phyloP scores from a whole-genome alignment of 2,113 vertebrate genomes.

The Crypturellus undulatus region DNA sequence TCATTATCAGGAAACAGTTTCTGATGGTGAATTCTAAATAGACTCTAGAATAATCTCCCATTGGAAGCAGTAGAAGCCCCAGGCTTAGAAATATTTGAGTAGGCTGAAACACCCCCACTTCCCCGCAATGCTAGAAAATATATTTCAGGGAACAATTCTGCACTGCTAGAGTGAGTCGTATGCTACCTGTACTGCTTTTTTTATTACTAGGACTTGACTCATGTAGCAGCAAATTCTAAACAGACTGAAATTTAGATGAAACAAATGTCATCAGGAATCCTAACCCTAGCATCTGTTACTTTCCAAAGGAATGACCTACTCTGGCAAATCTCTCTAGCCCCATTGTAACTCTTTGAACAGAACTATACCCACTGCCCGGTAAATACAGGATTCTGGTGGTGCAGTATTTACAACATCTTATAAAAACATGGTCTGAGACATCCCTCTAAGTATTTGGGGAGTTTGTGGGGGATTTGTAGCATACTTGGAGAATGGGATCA shows the following conservation, averaged over 20 bases:
- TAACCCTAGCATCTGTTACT: background rate
- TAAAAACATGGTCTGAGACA: background rate
- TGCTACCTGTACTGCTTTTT: background rate
- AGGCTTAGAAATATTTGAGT: constrained; percentile 30
- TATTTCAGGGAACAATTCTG: background rate
- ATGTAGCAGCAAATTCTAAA: background rate
- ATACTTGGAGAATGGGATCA: background rate
- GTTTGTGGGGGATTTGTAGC: background rate
- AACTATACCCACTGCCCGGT: background rate
- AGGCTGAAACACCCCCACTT: background rate
- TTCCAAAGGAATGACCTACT: background rate
- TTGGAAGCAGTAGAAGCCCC: constrained; percentile 23
- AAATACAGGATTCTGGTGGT: background rate
- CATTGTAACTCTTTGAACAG: background rate
- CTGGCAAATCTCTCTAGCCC: background rate
- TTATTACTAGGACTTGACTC: constrained; percentile 23
- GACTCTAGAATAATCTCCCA: background rate
- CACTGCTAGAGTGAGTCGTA: background rate
- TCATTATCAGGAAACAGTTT: constrained; percentile 20
- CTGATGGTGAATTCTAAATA: constrained; percentile 27
- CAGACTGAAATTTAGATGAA: background rate
- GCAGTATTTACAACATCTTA: background rate
- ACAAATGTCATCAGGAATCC: background rate
- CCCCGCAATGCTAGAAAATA: background rate
- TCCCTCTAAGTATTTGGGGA: background rate